These are phyloP conservation scores for Hirtodrosophila alboralis DNA, from an alignment of 2,888 invertebrate genomes.

Conservation along the genomic window DNA sequence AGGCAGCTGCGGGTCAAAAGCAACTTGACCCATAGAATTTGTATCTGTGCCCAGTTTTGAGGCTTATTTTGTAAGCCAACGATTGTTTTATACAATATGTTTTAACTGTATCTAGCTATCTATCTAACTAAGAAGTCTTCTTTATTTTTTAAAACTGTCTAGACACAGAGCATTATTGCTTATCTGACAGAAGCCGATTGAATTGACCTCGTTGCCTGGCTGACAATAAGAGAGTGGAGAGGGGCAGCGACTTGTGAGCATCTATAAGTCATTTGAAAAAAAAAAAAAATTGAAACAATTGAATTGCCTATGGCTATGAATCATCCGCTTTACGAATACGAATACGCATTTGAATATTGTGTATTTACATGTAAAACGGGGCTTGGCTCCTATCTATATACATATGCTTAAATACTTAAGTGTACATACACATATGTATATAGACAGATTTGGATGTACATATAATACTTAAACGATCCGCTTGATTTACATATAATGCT, in stretches of 20 bases:
- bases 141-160: not conserved
- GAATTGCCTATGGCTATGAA: constrained; percentile 44
- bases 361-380: constrained; percentile 41
- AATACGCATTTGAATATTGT: constrained; percentile 28
- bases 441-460: not conserved
- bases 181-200: constrained; percentile 21
- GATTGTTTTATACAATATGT: too few species aligned
- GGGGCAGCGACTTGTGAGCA: constrained; percentile 4
- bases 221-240: constrained; percentile 1
- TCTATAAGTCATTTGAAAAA: constrained; percentile 19
- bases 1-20: constrained; percentile 40
- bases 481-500: constrained; percentile 27
- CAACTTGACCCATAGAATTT: constrained; percentile 11
- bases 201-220: constrained; percentile 39
- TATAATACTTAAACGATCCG: constrained; percentile 15
- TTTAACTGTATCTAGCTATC: not conserved
- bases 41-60: too few species aligned
- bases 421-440: constrained; percentile 1
- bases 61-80: too few species aligned
- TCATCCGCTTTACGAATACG: constrained; percentile 36
- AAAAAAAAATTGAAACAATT: constrained; percentile 45
- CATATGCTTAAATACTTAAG: not conserved
- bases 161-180: constrained; percentile 7
- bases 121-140: too few species aligned
- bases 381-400: constrained; percentile 29